Percentiles rank a stretch among this genome's conserved stretches.
Conservation (phyloP, 2,797 vertebrate genomes). For the Pipistrellus pygmaeus region DNA sequence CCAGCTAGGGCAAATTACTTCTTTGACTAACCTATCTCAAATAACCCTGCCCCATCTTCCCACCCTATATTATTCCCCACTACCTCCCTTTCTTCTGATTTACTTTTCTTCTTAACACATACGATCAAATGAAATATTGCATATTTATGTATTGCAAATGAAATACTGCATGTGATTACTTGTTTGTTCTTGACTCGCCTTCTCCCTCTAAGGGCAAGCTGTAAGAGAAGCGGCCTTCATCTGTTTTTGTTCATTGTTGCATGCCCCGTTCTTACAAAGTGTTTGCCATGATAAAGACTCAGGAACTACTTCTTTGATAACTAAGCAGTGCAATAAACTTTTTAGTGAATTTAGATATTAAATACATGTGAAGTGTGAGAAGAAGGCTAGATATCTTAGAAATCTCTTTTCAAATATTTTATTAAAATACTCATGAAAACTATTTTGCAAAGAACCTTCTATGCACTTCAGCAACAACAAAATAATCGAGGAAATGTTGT, state of each 20-base stretch:
- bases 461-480: background rate
- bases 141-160: background rate
- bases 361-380: background rate
- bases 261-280: constrained; percentile 3
- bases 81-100: background rate
- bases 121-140: constrained; percentile 1
- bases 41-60: background rate
- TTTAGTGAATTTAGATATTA: constrained; percentile 26
- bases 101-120: constrained; percentile 50
- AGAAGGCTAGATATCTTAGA: background rate
- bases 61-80: background rate
- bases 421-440: constrained; percentile 57
- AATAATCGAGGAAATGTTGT: background rate
- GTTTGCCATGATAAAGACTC: background rate
- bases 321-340: constrained; percentile 11
- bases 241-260: background rate
- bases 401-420: constrained; percentile 34
- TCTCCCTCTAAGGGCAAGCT: background rate
- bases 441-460: constrained; percentile 45
- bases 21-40: background rate
- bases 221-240: background rate
- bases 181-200: background rate
- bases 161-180: background rate
- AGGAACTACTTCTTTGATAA: constrained; percentile 37
- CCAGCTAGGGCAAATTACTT: background rate